Evolutionary conservation across 2,113 vertebrate species (phyloP), one percentile per base, ranked within the genome.

Genomic region (Boleophthalmus pectinirostris): DNA sequence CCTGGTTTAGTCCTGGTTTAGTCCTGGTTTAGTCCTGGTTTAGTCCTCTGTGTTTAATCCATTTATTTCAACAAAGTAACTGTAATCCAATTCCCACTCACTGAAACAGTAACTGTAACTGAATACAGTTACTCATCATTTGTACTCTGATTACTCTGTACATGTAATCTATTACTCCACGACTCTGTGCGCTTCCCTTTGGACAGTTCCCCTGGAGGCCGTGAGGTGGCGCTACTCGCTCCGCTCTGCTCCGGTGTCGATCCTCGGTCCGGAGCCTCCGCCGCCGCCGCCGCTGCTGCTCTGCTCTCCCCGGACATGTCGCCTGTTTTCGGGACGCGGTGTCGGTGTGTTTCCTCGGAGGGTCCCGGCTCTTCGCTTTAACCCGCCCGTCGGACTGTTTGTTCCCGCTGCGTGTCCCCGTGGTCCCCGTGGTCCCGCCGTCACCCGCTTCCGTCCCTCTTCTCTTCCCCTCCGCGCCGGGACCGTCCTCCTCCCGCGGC

Each of bases 301-400:
- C 60, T 18, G 33, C 35, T 16, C 18, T 64, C 24, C 24, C 57
- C 57, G 14, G 57, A 25, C 16, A 29, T 33, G 57, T 60, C 57
- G 57, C 57, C 57, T 60, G 57, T 29, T 64, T 0, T 64, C 9
- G 60, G 60, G 60, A 35, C 12, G 60, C n/a, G 16, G 5, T 60
- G 15, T 18, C 6, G 14, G 33, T 43, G 57, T 88, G 86, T 78
- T 71, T 91, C 15, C 49, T 90, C 3, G 83, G 85, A 38, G 18
- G 8, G 18, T 12, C 10, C 29, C 20, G 60, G 8, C 16, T 3
- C 0, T 9, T 64, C 60, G 3, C 16, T 20, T 12, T 38, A 64
- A 20, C 29, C 18, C 60, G 15, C 18, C 16, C n/a, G 16, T 16
- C 60, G 29, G 60, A 24, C 21, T 57, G 60, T 63, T 20, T 11